Evolutionary conservation across 2,888 invertebrate genomes (phyloP), one percentile per base, ranked within the genome.

Genomic region (Chironomus riparius): DNA sequence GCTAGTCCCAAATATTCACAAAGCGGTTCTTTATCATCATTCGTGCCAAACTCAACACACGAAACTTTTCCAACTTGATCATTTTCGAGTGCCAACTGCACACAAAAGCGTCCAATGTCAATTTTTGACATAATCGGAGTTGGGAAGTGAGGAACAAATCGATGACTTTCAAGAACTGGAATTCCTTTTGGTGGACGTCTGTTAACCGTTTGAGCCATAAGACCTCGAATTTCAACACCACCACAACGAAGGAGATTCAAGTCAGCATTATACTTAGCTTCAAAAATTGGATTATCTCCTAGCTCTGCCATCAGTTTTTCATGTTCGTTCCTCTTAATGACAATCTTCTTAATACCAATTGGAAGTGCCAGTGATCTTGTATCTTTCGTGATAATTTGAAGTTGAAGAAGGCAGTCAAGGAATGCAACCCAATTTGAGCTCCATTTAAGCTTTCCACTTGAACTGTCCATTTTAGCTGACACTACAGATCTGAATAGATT

Each of bases 321-420:
- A 79, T 90, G 90, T 83, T 88, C 87, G 0, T 82, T 83, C 0
- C 91, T 89, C 79, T 92, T 88, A 65, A 94, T 91, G 18, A 87
- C 86, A 0, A 93, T 81, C 79, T 87, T 89, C 79, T 89, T 88
- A 47, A 94, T 89, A 76, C 91, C 87, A 0, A 92, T 93, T 0
- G 95, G 94, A 0, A 94, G 87, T 80, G 90, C 87, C 4, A 94
- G 87, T 2, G 89, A 87, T 47, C 92, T 87, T 0, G 89, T 88
- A 78, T 90, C 89, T 76, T 89, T 86, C 22, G 89, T 88, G 22
- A 94, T 82, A 70, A 95, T 89, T 79, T 89, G 88, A 79, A 93
- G 88, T 83, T 97, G 96, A 13, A 97, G 85, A 90, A 97, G 91
- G 47, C 92, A 91, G 84, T 97, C 96, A 85, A 97, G 88, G 83